Percentiles rank a stretch among this genome's conserved stretches.
Evolutionary conservation across 1,140 invertebrate genomes (phyloP).

Genomic region (Coenobita brevimanus): DNA sequence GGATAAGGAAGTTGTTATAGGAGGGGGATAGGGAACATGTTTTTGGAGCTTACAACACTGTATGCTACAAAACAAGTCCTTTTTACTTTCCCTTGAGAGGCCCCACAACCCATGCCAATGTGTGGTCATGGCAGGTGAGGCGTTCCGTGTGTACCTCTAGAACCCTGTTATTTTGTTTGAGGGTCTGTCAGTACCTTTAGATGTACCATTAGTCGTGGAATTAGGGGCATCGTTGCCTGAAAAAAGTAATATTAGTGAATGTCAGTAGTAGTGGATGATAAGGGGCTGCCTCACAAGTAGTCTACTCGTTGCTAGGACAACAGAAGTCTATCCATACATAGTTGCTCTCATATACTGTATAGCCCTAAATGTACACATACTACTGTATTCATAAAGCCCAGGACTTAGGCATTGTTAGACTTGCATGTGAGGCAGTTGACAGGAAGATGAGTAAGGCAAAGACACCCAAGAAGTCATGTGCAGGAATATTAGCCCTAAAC

Average conservation of each 20-base stretch:
- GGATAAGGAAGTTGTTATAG: too few relatives aligned
- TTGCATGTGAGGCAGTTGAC: conserved; percentile 44
- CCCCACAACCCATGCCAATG: conserved; percentile 54
- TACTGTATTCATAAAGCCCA: neutral
- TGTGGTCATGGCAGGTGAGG: conserved; percentile 50
- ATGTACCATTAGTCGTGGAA: conserved; percentile 70
- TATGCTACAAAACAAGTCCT: conserved; percentile 54
- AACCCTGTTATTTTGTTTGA: conserved; percentile 69
- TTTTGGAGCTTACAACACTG: conserved; percentile 38
- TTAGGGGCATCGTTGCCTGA: conserved; percentile 70
- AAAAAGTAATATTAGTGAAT: conserved; percentile 69
- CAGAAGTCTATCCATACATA: conserved; percentile 16
- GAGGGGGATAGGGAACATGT: too few relatives aligned
- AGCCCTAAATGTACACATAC: neutral
- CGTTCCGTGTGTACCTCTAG: conserved; percentile 44
- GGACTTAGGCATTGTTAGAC: conserved; percentile 6
- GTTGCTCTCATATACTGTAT: conserved; percentile 12
- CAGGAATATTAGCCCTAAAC: conserved; percentile 43
- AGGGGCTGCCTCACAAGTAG: conserved; percentile 47
- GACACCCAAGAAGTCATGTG: conserved; percentile 66
- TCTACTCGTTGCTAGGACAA: conserved; percentile 33
- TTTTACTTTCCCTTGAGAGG: conserved; percentile 64
- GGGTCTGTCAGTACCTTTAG: conserved; percentile 70
- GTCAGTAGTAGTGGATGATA: conserved; percentile 59
- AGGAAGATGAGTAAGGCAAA: conserved; percentile 44